These are phyloP conservation scores for Siderastrea siderea DNA, from an alignment of 92 coral and sea anemone species.

Conservation along the genomic window DNA sequence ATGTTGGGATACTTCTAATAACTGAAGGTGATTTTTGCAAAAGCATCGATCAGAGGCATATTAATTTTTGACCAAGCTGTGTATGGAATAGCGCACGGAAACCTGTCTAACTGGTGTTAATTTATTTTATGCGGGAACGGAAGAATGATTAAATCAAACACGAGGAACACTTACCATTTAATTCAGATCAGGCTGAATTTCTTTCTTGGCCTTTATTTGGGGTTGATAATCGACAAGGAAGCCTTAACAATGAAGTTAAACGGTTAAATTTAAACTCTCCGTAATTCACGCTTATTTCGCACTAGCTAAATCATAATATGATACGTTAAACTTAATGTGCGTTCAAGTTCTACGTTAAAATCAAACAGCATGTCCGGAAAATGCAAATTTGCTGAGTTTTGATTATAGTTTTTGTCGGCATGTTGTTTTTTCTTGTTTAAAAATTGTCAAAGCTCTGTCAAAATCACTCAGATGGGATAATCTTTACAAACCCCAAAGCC, in stretches of 20 bases:
- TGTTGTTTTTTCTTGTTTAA: constrained; percentile 40
- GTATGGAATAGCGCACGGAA: too few relatives aligned
- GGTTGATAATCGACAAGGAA: neutral
- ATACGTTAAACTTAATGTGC: neutral
- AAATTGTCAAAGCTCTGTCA: constrained; percentile 27
- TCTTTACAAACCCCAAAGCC: neutral
- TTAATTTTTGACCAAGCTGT: too few relatives aligned
- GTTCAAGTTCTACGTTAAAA: neutral
- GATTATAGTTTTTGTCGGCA: neutral
- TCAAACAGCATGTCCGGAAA: neutral
- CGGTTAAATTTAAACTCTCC: too few relatives aligned
- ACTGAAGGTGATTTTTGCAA: neutral
- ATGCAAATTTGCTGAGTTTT: constrained; percentile 5
- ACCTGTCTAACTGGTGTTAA: neutral
- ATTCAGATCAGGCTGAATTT: too few relatives aligned
- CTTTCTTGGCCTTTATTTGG: neutral
- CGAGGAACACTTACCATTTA: neutral
- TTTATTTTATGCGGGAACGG: neutral
- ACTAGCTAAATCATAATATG: too few relatives aligned
- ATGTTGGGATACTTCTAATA: too few relatives aligned
- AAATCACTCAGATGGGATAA: neutral
- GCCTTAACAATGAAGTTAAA: neutral
- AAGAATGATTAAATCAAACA: too few relatives aligned
- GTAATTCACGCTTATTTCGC: too few relatives aligned
- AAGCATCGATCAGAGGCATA: neutral